phyloP scores from a whole-genome alignment of 2,797 vertebrate species.

The Myotis myotis region DNA sequence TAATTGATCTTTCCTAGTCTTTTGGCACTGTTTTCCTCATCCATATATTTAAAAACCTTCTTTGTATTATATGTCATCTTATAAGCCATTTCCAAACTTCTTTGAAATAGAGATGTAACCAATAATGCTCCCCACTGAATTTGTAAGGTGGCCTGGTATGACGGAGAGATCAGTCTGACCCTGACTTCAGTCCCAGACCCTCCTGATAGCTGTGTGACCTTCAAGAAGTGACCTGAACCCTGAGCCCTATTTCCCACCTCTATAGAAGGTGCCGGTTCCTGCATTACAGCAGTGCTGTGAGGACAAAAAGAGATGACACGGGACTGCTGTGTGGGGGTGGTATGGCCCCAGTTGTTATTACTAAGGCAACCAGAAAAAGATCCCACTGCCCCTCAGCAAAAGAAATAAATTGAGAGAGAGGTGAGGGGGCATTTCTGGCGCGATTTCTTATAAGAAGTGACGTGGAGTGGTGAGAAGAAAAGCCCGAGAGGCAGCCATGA shows the following conservation, averaged over 20 bases:
- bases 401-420: background rate
- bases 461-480: background rate
- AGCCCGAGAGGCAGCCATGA: too few relatives aligned
- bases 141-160: accelerated
- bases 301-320: background rate
- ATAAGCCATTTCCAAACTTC: background rate
- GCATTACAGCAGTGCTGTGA: background rate
- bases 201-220: background rate
- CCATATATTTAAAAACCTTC: background rate
- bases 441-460: background rate
- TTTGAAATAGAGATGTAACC: background rate
- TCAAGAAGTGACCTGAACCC: background rate
- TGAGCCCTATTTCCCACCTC: background rate
- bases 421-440: background rate
- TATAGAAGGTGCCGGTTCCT: background rate
- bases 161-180: background rate
- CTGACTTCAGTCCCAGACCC: background rate
- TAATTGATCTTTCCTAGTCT: background rate
- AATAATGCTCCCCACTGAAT: background rate
- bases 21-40: background rate
- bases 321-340: background rate
- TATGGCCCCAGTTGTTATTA: too few relatives aligned
- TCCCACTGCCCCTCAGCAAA: background rate
- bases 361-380: background rate
- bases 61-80: background rate